phyloP scores from a whole-genome alignment of 2,113 vertebrate genomes.

The Microcebus jonahi region DNA sequence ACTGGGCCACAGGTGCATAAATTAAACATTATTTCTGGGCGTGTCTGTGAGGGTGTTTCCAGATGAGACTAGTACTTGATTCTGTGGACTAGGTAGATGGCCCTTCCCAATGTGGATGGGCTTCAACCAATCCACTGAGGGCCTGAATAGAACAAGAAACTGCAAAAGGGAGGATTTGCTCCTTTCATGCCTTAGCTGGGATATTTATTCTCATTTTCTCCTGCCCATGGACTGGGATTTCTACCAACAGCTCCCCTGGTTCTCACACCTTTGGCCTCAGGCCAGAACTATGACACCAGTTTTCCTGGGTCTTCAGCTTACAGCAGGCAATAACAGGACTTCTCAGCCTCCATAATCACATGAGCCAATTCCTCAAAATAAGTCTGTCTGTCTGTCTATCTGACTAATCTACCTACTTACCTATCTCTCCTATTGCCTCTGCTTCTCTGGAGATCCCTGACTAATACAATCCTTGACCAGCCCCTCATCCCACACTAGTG shows the following conservation, averaged over 20 bases:
- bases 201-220: background rate
- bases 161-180: background rate
- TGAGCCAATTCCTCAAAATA: background rate
- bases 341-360: background rate
- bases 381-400: too few relatives aligned
- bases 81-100: background rate
- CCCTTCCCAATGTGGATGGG: background rate
- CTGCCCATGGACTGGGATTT: background rate
- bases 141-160: background rate
- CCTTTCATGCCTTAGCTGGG: background rate
- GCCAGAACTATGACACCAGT: background rate
- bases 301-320: background rate
- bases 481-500: background rate
- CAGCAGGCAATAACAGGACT: background rate
- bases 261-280: background rate
- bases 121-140: background rate
- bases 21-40: background rate
- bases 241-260: background rate
- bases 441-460: background rate
- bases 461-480: background rate
- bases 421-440: background rate
- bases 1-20: background rate
- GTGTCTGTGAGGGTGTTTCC: background rate
- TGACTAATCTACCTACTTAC: too few relatives aligned
- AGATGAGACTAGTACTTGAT: background rate